phyloP scores from a whole-genome alignment of 2,113 vertebrate species.

The Antigone vipio region DNA sequence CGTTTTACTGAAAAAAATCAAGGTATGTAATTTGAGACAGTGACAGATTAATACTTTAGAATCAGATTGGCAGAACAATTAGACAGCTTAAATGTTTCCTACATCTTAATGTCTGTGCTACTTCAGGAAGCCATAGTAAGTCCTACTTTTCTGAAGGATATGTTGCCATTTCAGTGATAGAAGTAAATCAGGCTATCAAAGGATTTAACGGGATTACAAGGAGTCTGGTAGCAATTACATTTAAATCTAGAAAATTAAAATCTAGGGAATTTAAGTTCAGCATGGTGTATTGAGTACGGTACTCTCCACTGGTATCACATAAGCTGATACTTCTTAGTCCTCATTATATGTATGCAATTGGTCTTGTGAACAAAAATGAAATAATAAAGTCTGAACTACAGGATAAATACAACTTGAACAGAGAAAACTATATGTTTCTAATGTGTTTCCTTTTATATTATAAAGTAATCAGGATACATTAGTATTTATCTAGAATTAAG shows the following conservation, averaged over 20 bases:
- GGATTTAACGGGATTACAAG: conserved; percentile 68
- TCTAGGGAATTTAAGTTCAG: conserved; percentile 61
- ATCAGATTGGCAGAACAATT: conserved; percentile 72
- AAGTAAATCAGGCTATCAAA: conserved; percentile 71
- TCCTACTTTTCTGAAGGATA: conserved; percentile 43
- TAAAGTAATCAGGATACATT: background rate
- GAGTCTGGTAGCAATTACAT: conserved; percentile 63
- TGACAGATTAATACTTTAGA: conserved; percentile 72
- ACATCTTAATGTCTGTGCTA: conserved; percentile 65
- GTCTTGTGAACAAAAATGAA: background rate
- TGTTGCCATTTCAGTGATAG: conserved; percentile 56
- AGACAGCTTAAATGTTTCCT: conserved; percentile 67
- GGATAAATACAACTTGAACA: background rate
- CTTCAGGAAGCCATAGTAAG: conserved; percentile 67
- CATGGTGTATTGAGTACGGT: background rate
- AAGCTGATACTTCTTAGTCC: background rate
- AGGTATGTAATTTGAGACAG: conserved; percentile 72
- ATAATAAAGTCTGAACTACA: background rate
- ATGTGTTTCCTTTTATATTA: background rate
- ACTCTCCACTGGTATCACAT: background rate
- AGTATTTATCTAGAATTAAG: background rate
- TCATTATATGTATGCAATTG: background rate
- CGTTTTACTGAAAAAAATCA: conserved; percentile 58
- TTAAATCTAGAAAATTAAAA: conserved; percentile 74
- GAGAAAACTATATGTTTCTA: background rate